Percentiles rank a stretch among this genome's conserved stretches.
phyloP scores from a whole-genome alignment of 2,797 vertebrate genomes.

The Sandelia bainsii region DNA sequence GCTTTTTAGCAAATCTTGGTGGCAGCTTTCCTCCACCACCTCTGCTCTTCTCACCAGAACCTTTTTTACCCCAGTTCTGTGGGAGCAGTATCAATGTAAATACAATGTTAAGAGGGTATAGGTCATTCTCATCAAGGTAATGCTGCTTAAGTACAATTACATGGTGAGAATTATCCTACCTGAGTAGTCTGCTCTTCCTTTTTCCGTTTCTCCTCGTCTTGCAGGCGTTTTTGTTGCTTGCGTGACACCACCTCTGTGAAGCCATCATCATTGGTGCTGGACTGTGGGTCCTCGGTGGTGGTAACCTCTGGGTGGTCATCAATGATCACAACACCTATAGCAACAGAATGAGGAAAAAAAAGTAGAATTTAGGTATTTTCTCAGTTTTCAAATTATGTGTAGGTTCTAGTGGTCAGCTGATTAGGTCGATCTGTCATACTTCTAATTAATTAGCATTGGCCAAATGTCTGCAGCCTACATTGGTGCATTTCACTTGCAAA shows the following conservation, averaged over 20 bases:
- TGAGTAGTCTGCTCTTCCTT: slow-evolving; percentile 97
- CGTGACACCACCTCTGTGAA: slow-evolving; percentile 99
- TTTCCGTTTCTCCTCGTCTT: slow-evolving; percentile 97
- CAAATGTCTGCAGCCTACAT: no score
- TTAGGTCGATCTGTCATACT: no score
- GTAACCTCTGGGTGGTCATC: slow-evolving; percentile 99
- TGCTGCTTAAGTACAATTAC: neutral
- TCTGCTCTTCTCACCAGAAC: slow-evolving; percentile 92
- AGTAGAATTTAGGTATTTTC: neutral
- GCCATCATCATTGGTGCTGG: slow-evolving; percentile 94
- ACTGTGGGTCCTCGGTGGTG: slow-evolving; percentile 95
- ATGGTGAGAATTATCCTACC: slow-evolving; percentile 74
- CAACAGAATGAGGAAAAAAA: neutral
- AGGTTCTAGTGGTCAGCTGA: no score
- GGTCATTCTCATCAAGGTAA: neutral
- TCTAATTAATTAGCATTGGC: no score
- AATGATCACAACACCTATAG: slow-evolving; percentile 97
- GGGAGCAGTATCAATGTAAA: neutral
- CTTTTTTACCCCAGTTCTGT: slow-evolving; percentile 97
- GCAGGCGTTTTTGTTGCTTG: slow-evolving; percentile 97
- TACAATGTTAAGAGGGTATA: neutral
- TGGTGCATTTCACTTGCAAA: no score
- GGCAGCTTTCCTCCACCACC: slow-evolving; percentile 94
- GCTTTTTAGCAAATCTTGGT: slow-evolving; percentile 97
- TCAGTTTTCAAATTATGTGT: neutral